Evolutionary conservation across 1,140 invertebrate species (phyloP), one percentile per base, ranked within the genome.

Genomic region (Drosophila nigrodunni): DNA sequence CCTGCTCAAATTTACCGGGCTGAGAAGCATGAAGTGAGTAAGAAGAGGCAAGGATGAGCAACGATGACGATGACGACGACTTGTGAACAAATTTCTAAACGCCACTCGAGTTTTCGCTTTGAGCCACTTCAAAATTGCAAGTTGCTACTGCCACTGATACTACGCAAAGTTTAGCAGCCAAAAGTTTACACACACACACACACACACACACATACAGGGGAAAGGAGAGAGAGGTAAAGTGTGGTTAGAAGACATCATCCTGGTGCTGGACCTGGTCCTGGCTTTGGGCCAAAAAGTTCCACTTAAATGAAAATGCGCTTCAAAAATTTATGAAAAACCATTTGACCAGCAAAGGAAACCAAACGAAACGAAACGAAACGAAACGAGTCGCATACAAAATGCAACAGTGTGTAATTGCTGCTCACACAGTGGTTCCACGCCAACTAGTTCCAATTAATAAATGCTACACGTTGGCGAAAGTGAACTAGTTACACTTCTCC

Each of bases 311-410:
- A 85, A 85, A 64, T 78, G 69, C 66, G 64, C 66, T 80, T 80
- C 58, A 87, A 83, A 87, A 88, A 87, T 87, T 74, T 79, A 88
- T 88, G 82, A 79, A 88, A 79, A 79, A 39, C 77, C 73, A 82
- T 77, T 76, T 76, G 82, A 72, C 61, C 59, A 81, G 73, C 62
- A 61, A 64, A 77, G 39, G 21, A 34, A 34, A 30, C 21, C 10
- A 52, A 35, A 54, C 7, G 50, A 55, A 55, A 37, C 13, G 52
- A 52, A 35, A 54, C 7, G 50, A 55, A 55, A 37, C 13, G 52
- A 61, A 77, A 41, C 52, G 60, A 70, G 65, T 47, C 46, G 44
- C 74, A 70, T 72, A 61, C 66, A 74, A 87, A 68, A 68, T 82
- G 77, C 52, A 66, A 52, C 13, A 72, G 41, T 64, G 43, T 72